Evolutionary conservation across 2,797 vertebrate species (phyloP), one percentile per base, ranked within the genome.

Genomic region (Crax fasciolata): DNA sequence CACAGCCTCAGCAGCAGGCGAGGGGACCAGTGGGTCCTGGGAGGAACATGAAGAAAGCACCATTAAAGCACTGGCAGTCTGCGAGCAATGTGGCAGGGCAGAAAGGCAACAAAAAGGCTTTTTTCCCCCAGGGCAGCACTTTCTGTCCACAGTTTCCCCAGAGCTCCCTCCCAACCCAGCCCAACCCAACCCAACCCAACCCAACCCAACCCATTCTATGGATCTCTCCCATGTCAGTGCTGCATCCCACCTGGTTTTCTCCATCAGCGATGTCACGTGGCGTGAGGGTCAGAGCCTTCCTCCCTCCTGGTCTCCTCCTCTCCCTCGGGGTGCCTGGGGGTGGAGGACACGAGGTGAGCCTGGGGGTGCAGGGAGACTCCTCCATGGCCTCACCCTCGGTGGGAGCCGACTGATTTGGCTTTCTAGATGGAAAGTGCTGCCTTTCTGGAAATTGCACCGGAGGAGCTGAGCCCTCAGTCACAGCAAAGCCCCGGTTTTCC

Each of bases 231-330:
- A 43, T 48, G 1, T 15, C 46, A 32, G 18, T 18, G 39, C 71
- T n/a, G 9, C 55, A 43, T 73, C 93, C 61, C 57, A 88, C 85
- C 96, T 91, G 84, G 52, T 68, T 61, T 66, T 27, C 20, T 21
- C 89, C 49, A 3, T 0, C 7, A 54, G 74, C 0, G 0, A 24
- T 12, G 52, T 84, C 84, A 97, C 0, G 96, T 96, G 93, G 86
- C 0, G 0, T 1, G 14, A 49, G 87, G 11, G 14, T 94, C 74
- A 3, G 94, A 87, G 67, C 38, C 79, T 61, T 67, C 32, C 20
- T 97, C 94, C 55, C 39, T 88, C 27, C 43, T 28, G 71, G 63
- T 62, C 62, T 92, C 97, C 57, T 96, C 95, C 39, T 96, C 96
- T 91, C 73, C 95, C 68, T 96, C 72, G 0, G 94, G 61, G 19